Base-by-base conservation (phyloP, 2,888 invertebrate species). In the Leptinotarsa juncta region DNA sequence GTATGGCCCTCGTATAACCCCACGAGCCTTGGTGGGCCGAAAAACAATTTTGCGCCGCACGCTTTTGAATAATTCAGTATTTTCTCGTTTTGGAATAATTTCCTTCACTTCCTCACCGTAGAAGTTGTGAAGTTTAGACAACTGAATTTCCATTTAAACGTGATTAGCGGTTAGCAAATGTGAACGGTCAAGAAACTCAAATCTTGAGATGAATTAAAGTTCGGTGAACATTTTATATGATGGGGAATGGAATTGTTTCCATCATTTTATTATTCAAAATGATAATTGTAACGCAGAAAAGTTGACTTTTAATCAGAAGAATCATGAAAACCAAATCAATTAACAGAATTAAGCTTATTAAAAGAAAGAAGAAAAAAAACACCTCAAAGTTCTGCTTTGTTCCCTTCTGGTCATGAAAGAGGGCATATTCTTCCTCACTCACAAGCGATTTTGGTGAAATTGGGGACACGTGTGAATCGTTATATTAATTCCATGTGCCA, bases 31-130 rank as follows among this genome's bases (percentile, higher is more conserved):
- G 42, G 62, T 32, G 42, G 18, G 32, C 32, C n/a, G 15, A 32
- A 51, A 60, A 42, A 67, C 70, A 74, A 70, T 70, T 26, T 65
- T 67, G 10, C 65, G 50, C 71, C 3, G 67, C 51, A 62, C 65
- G 65, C 65, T 67, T 68, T 65, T 71, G 74, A 71, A 74, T 74
- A 65, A 74, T 74, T 74, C 71, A 74, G 70, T 67, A 70, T 65
- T 74, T 74, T 57, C 42, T 53, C 70, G 66, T 49, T 62, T 71
- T 69, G 69, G 65, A 66, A n/a, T 69, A 49, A 67, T 67, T 73
- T 53, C 51, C 4, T 68, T 70, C 26, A 55, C 65, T 73, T 57
- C n/a, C 49, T n/a, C 20, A 50, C 50, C 51, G n/a, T 49, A 18
- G 53, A 57, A 73, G 70, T 73, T 62, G 49, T 42, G 67, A 51